Evolutionary conservation across 2,888 invertebrate species (phyloP), one percentile per base, ranked within the genome.

Genomic region (Scaptodrosophila latifasciaeformis): DNA sequence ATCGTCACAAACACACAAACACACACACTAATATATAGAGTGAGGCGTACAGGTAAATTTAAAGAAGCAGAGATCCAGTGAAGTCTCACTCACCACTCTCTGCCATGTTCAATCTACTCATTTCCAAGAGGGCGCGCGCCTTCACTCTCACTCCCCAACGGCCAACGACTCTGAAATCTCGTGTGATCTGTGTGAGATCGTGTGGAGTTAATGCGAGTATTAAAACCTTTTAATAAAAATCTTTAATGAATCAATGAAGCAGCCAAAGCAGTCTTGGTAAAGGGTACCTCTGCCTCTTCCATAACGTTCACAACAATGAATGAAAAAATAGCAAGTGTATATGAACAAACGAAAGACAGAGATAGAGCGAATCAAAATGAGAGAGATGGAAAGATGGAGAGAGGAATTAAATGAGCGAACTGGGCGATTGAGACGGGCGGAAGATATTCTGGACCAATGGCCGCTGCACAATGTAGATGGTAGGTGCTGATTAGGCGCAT

Each of bases 181-280:
- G 66, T 69, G 69, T 69, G 69, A 69, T 66, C 68, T 58, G 66
- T 59, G 67, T 65, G 80, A 82, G 82, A 82, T 82, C 82, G 82
- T 82, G 82, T 82, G 82, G 82, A 82, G 82, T 82, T 82, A 82
- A 82, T 82, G 82, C 65, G 82, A 82, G 82, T 78, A 82, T 82
- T 82, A 82, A 82, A 83, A 80, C 82, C 83, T 82, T 82, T 83
- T 83, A 82, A 83, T 83, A 80, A 81, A 80, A 77, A 75, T 77
- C 77, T 77, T 79, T 81, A 80, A 78, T 76, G 80, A 78, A 80
- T 78, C 75, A 77, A 77, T 75, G 78, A 81, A 71, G 71, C 59
- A 37, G 17, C 17, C 13, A 6, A 13, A 37, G 15, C 34, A 37
- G 51, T 56, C 46, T 52, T 50, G 49, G 37, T 12, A 19, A 30